Conservation (phyloP, 1,140 invertebrate genomes). For the Atopsyche davidsoni region DNA sequence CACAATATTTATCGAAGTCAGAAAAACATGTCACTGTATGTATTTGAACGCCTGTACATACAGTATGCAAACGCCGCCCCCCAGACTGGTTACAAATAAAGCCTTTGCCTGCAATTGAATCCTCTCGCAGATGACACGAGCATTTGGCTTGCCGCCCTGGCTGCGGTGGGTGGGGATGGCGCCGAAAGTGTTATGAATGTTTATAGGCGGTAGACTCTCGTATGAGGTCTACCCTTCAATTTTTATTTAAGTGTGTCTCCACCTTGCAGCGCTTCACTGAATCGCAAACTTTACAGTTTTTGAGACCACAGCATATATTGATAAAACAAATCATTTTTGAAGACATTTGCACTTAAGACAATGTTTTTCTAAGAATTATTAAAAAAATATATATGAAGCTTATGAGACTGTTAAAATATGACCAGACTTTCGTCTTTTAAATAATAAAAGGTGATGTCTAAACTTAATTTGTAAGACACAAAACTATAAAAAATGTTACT, state of each 20-base stretch:
- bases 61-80: no score
- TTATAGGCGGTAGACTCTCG: constrained; percentile 22
- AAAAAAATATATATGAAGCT: background rate
- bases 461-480: no score
- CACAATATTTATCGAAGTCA: no score
- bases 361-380: background rate
- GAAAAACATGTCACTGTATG: no score
- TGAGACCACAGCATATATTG: no score
- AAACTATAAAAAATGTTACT: no score
- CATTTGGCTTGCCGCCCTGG: background rate
- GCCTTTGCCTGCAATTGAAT: no score
- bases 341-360: background rate
- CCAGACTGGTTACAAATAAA: no score
- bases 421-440: background rate
- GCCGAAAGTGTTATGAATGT: constrained; percentile 27
- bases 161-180: constrained; percentile 3
- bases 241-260: constrained; percentile 19
- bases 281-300: no score
- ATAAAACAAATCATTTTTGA: background rate
- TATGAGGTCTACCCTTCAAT: constrained; percentile 23
- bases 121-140: no score
- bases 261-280: no score
- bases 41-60: no score
- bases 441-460: background rate
- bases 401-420: background rate